phyloP scores from a whole-genome alignment of 2,888 invertebrate genomes.

The Drepana falcataria region DNA sequence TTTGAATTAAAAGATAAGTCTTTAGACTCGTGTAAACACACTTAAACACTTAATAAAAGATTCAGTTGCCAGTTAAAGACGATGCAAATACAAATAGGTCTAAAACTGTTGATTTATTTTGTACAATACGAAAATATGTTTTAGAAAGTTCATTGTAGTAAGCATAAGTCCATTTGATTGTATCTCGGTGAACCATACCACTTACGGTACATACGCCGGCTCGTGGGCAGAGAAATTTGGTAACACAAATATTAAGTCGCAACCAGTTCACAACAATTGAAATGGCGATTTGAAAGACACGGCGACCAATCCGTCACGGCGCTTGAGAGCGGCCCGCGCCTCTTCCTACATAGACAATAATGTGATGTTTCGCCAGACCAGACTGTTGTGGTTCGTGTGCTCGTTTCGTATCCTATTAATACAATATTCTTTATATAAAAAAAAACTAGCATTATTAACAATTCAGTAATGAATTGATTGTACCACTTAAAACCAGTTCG shows the following conservation, averaged over 20 bases:
- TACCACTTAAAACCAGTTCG: no score
- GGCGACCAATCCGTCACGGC: conserved; percentile 52
- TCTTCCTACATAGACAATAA: conserved; percentile 20
- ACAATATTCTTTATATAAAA: no score
- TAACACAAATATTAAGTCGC: conserved; percentile 58
- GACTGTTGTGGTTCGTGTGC: conserved; percentile 11
- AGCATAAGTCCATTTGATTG: conserved; percentile 54
- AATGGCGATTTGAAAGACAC: conserved; percentile 52
- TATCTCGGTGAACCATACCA: conserved; percentile 56
- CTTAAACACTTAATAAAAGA: no score
- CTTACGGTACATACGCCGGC: conserved; percentile 50
- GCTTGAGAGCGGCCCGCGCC: conserved; percentile 24
- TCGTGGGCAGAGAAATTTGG: conserved; percentile 65
- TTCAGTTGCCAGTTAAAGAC: no score
- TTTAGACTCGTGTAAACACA: not conserved
- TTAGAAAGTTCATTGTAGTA: conserved; percentile 62
- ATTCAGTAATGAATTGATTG: no score
- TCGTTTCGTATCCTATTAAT: not conserved
- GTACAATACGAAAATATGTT: conserved; percentile 41
- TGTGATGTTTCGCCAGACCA: conserved; percentile 17
- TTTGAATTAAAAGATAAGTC: not conserved
- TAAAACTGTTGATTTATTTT: not conserved
- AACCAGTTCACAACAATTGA: conserved; percentile 57
- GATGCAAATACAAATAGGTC: not conserved
- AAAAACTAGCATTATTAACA: no score